These are phyloP conservation scores for Drosophila nigrodunni DNA, from an alignment of 1,140 invertebrate genomes.

Conservation along the genomic window DNA sequence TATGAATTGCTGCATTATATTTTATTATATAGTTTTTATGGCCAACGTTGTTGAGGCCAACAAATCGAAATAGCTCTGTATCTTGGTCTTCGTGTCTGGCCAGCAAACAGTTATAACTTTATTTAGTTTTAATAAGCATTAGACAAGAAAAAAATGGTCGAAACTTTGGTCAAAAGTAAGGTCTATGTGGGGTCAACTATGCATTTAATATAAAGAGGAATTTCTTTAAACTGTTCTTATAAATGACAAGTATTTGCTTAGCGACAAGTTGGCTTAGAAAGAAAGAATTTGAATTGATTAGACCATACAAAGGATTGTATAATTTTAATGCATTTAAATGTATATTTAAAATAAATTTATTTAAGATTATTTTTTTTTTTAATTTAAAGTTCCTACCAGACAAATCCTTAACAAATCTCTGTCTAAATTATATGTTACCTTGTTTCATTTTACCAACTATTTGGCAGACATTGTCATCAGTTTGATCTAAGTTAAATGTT, in stretches of 20 bases:
- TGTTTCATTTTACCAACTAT: slow-evolving; percentile 6
- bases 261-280: slow-evolving; percentile 3
- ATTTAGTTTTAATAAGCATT: slow-evolving; percentile 80
- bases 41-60: slow-evolving; percentile 24
- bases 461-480: not conserved
- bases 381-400: no score
- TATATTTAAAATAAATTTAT: no score
- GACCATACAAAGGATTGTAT: not conserved
- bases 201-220: slow-evolving; percentile 25
- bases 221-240: slow-evolving; percentile 15
- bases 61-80: not conserved
- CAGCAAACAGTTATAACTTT: slow-evolving; percentile 74
- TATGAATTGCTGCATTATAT: slow-evolving; percentile 83
- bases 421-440: not conserved
- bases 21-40: slow-evolving; percentile 79
- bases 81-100: slow-evolving; percentile 52
- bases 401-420: no score
- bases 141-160: slow-evolving; percentile 18
- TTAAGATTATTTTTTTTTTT: no score
- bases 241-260: slow-evolving; percentile 24
- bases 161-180: not conserved
- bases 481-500: slow-evolving; percentile 39
- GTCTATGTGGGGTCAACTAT: slow-evolving; percentile 60
- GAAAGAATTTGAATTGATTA: not conserved
- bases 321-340: not conserved